Evolutionary conservation across 2,888 invertebrate genomes (phyloP), one percentile per base, ranked within the genome.

Genomic region (Eilema sororculum): DNA sequence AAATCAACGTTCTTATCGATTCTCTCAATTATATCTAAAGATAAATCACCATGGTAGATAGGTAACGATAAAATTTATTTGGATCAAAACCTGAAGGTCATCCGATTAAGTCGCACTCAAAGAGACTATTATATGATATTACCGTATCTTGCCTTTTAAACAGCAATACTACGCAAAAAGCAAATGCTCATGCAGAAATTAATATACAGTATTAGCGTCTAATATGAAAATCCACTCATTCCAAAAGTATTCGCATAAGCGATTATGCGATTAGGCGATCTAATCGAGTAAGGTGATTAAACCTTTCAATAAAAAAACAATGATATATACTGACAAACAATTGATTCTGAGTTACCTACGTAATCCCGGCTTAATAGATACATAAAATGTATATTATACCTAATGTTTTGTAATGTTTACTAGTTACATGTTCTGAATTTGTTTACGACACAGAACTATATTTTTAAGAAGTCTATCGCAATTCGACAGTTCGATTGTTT

Each of bases 11-110:
- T 41, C n/a, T 52, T 52, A 20, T 52, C 52, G 20, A 9, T n/a
- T 46, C n/a, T 52, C 52, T 52, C n/a, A 46, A 46, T 52, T n/a
- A 9, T 52, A 60, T 58, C 37, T 66, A 63, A 71, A 75, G 80
- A 75, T 86, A 84, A 85, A 85, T 85, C 83, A 28, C 24, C 12
- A 58, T 58, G 58, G 33, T 28, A 33, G 5, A 13, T 58, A 12
- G 58, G 25, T 58, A 58, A 58, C 16, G 58, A 25, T 58, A 58
- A 58, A 12, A 58, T 25, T 52, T 58, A 58, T 58, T 25, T 24
- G 58, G 25, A 58, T 58, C 58, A 58, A 25, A 16, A 24, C 16
- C 2, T 16, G 25, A 58, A 58, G 25, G 57, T 57, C 57, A 24
- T 4, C n/a, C 9, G 24, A 52, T 52, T 52, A 52, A 52, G n/a